Conservation (phyloP, 2,113 vertebrate species). For the Dipodomys spectabilis region DNA sequence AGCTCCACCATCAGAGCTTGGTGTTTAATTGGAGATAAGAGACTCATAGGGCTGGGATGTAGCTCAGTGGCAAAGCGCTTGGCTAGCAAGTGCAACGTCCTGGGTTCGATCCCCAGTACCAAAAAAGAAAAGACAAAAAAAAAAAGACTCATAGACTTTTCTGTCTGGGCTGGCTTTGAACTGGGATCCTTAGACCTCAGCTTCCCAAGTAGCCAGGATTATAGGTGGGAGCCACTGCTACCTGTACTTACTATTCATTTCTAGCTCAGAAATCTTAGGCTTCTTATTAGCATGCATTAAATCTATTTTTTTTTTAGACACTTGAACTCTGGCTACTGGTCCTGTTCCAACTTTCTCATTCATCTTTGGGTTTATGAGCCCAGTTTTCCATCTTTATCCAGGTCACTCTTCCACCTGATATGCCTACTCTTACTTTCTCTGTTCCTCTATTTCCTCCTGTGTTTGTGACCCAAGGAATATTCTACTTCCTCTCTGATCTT, state of each 20-base stretch:
- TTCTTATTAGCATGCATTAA: neutral
- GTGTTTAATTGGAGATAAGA: too few species aligned
- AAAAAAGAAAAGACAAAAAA: too few species aligned
- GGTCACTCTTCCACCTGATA: too few species aligned
- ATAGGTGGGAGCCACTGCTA: neutral
- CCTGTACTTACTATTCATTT: neutral
- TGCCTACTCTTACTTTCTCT: neutral
- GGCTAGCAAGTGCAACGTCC: too few species aligned
- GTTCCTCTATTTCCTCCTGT: neutral
- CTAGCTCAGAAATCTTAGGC: neutral
- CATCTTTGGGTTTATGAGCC: neutral
- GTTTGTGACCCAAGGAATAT: neutral
- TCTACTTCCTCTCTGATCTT: neutral
- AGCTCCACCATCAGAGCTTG: too few species aligned
- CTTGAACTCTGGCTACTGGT: neutral
- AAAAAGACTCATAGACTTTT: too few species aligned
- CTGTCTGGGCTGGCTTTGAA: neutral
- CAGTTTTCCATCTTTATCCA: rapidly evolving
- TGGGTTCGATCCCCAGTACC: too few species aligned
- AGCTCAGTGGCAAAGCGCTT: too few species aligned
- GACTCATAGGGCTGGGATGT: too few species aligned
- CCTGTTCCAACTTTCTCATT: neutral
- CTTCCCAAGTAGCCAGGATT: neutral
- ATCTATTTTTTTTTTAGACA: neutral
- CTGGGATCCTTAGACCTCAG: neutral